Evolutionary conservation across 2,797 vertebrate species (phyloP), one percentile per base, ranked within the genome.

Genomic region (Bradypus variegatus): DNA sequence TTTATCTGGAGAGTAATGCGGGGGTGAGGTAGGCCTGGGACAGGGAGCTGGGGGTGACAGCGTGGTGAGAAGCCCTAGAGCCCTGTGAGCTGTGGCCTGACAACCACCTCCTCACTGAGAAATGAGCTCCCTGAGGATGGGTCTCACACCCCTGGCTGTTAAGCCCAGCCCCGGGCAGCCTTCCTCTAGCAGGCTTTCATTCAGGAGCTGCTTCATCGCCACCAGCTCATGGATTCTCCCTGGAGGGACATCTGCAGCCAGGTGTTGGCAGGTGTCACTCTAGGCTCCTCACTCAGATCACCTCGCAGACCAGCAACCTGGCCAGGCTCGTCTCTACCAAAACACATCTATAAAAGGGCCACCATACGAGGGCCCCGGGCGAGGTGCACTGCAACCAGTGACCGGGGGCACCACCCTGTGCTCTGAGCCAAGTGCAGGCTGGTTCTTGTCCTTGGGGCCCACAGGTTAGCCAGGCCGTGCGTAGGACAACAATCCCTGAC

Each of bases 241-340:
- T 84, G 64, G 36, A 55, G 23, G 65, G 64, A 67, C 45, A 23
- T 13, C 33, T 23, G 13, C 19, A 19, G 38, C 89, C 38, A 4
- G 86, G 45, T 3, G 25, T 29, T 14, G 8, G 60, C 21, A 18
- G 16, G 31, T 4, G 15, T 33, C 25, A 29, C 45, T 15, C 29
- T 1, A 25, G 8, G 0, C 2, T 5, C 5, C 27, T 58, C 23
- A 58, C 45, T n/a, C 33, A 5, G 25, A 60, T 23, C 5, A 0
- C 21, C 72, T 50, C 3, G 0, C n/a, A 31, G 45, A 2, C 38
- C 6, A 8, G 18, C 5, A 0, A 36, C n/a, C 67, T 69, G n/a
- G 67, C 67, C 36, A n/a, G 33, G 67, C 67, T 18, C 8, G n/a
- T 23, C 16, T 69, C 64, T 33, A 31, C 64, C 15, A 11, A 65